phyloP scores from a whole-genome alignment of 2,888 invertebrate genomes.

The Rhagonycha fulva region DNA sequence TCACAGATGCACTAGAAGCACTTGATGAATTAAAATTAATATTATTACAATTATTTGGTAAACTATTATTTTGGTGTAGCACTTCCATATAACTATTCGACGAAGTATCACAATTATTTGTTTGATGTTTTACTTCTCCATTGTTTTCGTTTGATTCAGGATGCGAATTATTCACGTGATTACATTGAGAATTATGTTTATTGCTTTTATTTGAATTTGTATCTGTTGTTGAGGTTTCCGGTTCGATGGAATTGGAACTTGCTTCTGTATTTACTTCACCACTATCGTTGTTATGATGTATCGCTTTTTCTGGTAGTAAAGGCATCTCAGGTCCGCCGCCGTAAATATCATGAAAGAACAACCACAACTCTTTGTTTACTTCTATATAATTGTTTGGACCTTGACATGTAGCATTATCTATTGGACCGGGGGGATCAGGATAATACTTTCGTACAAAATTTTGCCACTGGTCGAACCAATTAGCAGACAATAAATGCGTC shows the following conservation, averaged over 20 bases:
- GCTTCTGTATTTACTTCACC: conserved; percentile 14
- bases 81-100: conserved; percentile 1
- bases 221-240: not conserved
- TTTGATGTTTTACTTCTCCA: conserved; percentile 6
- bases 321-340: conserved; percentile 87
- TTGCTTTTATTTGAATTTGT: not conserved
- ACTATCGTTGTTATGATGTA: not conserved
- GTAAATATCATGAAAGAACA: conserved; percentile 83
- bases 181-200: not conserved
- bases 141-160: not conserved
- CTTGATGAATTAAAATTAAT: conserved; percentile 15
- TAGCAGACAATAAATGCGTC: conserved; percentile 47
- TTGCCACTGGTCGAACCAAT: conserved; percentile 75
- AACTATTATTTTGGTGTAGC: conserved; percentile 1
- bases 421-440: conserved; percentile 81
- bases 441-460: conserved; percentile 80
- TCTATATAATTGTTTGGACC: conserved; percentile 66
- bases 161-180: conserved; percentile 5
- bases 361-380: conserved; percentile 84
- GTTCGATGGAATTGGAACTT: not conserved
- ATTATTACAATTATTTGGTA: conserved; percentile 9
- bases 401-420: conserved; percentile 76
- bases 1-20: conserved; percentile 28
- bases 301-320: conserved; percentile 41
- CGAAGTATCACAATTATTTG: not conserved